These are phyloP conservation scores for Dallia pectoralis DNA, from an alignment of 2,797 vertebrate species.

Conservation along the genomic window DNA sequence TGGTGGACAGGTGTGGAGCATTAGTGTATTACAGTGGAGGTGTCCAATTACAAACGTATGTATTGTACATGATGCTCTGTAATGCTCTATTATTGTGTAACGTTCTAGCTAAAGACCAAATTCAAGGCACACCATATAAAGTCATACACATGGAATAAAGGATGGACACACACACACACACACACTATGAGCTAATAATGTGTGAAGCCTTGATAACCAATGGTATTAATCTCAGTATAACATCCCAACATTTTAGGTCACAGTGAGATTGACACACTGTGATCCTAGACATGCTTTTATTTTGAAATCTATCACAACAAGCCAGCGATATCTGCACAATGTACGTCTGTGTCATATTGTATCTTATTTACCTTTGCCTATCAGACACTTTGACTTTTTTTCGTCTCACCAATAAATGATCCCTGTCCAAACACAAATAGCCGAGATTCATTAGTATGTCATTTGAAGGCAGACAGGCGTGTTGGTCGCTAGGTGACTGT, in stretches of 20 bases:
- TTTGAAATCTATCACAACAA: neutral
- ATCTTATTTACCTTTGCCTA: neutral
- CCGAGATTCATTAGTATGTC: neutral
- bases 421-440: neutral
- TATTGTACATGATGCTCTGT: neutral
- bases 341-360: neutral
- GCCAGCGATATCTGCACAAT: neutral
- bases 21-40: too few species aligned
- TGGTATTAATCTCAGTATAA: neutral
- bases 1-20: too few species aligned
- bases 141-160: neutral
- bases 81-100: neutral
- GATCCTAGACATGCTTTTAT: neutral
- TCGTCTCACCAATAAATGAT: neutral
- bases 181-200: too few species aligned
- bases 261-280: neutral
- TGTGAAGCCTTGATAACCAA: too few species aligned
- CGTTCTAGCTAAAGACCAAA: neutral
- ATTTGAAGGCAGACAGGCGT: neutral
- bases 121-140: neutral
- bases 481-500: slow-evolving; percentile 5
- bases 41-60: neutral
- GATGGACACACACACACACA: neutral
- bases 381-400: neutral
- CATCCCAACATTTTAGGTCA: neutral